Evolutionary conservation across 2,888 invertebrate genomes (phyloP), one percentile per base, ranked within the genome.

Genomic region (Cheilosia grossa): DNA sequence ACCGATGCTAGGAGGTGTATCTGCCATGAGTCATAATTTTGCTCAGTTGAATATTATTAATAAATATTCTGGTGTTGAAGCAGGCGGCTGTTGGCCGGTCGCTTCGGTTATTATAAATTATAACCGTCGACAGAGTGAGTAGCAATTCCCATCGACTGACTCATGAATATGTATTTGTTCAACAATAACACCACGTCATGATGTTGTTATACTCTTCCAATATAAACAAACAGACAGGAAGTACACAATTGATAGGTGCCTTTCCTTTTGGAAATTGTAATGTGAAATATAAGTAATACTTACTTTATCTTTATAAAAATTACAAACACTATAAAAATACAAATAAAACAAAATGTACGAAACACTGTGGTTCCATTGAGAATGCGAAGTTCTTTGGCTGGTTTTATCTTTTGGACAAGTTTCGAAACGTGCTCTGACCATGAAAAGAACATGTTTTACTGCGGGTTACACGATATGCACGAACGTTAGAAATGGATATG

Each of bases 381-480:
- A 54, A 67, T 54, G 67, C 51, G 13, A 67, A 75, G 67, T 53
- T 33, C 19, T 47, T 47, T 51, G 27, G 56, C 47, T 56, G 44
- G 69, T 56, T 64, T 74, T 67, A 47, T 58, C 44, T 64, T 74
- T 59, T 19, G 40, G 73, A 64, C 69, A 56, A 51, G 79, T 79
- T 66, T 59, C 53, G 53, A 53, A 79, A 79, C 79, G 74, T 79
- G 83, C 58, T 54, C 40, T 83, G 83, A 49, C 74, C 79, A 79
- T 83, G 83, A 66, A 79, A 79, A 69, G 27, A 70, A 70, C 79
- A 79, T 79, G 83, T 79, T 79, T 64, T 66, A 59, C 69, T 75
- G 59, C 74, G 74, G 42, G 37, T 30, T n/a, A 27, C 10, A n/a
- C 44, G 21, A 47, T 37, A 17, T 63, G 17, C 44, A 33, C n/a